Percentiles rank a stretch among this genome's conserved stretches.
Conservation (phyloP, 2,888 invertebrate genomes). For the Falcaria lacertinaria region DNA sequence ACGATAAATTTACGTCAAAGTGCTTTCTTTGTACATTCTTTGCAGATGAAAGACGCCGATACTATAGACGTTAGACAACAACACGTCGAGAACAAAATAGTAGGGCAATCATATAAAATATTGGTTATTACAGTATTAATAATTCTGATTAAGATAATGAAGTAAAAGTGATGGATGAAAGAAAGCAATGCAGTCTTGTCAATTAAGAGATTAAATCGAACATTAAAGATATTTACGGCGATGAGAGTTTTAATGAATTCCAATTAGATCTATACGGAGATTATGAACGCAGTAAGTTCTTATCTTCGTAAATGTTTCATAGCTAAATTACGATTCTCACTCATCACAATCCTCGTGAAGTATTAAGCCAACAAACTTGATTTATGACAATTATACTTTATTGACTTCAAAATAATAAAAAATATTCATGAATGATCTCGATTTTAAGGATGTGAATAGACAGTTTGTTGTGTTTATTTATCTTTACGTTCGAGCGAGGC, state of each 20-base stretch:
- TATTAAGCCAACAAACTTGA: too few relatives aligned
- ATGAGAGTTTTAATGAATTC: slow-evolving; percentile 34
- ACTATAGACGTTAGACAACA: not conserved
- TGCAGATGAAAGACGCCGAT: not conserved
- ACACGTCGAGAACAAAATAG: not conserved
- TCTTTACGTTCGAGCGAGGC: too few relatives aligned
- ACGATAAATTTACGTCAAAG: not conserved
- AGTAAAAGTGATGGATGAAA: slow-evolving; percentile 1
- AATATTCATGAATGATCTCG: too few relatives aligned
- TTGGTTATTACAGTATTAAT: not conserved
- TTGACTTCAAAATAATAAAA: too few relatives aligned
- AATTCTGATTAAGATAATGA: not conserved
- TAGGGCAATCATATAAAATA: not conserved
- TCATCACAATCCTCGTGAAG: too few relatives aligned
- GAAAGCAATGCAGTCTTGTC: not conserved
- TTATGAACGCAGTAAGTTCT: too few relatives aligned
- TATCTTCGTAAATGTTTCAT: too few relatives aligned
- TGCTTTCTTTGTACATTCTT: not conserved
- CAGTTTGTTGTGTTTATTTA: too few relatives aligned
- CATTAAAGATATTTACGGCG: slow-evolving; percentile 28
- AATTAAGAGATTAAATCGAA: slow-evolving; percentile 3
- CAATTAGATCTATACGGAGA: slow-evolving; percentile 16
- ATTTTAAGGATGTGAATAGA: too few relatives aligned
- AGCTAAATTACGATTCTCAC: too few relatives aligned
- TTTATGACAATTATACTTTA: too few relatives aligned